Evolutionary conservation across 2,888 invertebrate species (phyloP).

Genomic region (Catocala fraxini): DNA sequence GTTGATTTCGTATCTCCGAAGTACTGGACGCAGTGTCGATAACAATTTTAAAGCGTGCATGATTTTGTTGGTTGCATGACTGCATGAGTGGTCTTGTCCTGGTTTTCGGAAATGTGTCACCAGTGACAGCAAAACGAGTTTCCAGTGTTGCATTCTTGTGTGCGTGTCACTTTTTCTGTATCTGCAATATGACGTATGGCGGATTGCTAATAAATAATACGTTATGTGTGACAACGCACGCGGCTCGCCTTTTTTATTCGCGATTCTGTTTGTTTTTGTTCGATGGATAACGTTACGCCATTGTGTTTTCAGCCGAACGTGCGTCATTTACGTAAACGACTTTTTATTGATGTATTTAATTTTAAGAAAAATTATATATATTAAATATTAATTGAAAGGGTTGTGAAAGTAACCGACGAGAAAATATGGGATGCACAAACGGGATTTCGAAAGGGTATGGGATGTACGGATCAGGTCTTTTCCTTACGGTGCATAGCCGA

Average conservation of each 20-base stretch:
- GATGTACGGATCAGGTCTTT: too few relatives aligned
- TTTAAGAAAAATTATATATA: too few relatives aligned
- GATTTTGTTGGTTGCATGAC: slow-evolving; percentile 58
- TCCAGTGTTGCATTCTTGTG: slow-evolving; percentile 55
- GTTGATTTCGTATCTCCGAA: slow-evolving; percentile 33
- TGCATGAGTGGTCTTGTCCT: slow-evolving; percentile 56
- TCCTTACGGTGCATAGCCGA: too few relatives aligned
- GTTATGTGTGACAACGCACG: slow-evolving; percentile 53
- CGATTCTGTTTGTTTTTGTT: slow-evolving; percentile 59
- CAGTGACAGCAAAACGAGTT: slow-evolving; percentile 53
- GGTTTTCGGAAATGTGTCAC: slow-evolving; percentile 57
- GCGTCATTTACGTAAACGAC: slow-evolving; percentile 64
- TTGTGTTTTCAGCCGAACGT: slow-evolving; percentile 50
- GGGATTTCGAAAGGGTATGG: too few relatives aligned
- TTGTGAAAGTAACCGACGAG: too few relatives aligned
- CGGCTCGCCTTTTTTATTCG: slow-evolving; percentile 57
- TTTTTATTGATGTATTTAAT: slow-evolving; percentile 62
- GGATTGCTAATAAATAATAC: slow-evolving; percentile 72
- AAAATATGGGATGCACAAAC: too few relatives aligned
- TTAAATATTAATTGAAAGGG: too few relatives aligned
- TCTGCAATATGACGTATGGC: slow-evolving; percentile 64
- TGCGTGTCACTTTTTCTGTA: slow-evolving; percentile 58
- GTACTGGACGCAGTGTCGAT: slow-evolving; percentile 42
- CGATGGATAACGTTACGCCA: slow-evolving; percentile 59
- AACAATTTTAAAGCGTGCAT: slow-evolving; percentile 48